phyloP scores from a whole-genome alignment of 1,140 invertebrate species.

The Caenorhabditis briggsae region DNA sequence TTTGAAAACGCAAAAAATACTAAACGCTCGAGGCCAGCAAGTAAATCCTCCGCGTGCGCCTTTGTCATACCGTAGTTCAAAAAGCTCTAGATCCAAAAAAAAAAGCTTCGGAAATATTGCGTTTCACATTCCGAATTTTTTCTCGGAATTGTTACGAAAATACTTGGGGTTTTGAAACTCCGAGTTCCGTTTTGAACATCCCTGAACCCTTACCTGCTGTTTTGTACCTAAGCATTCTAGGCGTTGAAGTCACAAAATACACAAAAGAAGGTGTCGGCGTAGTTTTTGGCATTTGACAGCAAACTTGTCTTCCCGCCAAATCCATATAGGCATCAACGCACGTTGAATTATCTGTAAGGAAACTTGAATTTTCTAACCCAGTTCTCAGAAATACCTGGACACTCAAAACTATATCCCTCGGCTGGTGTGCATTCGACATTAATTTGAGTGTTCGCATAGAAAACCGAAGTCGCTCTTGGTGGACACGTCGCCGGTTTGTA shows the following conservation, averaged over 20 bases:
- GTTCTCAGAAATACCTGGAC: conserved; percentile 1
- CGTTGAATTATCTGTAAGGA: not conserved
- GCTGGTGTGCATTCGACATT: conserved; percentile 52
- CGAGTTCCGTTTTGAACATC: too few relatives aligned
- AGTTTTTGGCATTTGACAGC: conserved; percentile 50
- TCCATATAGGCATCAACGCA: conserved; percentile 45
- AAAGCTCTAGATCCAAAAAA: too few relatives aligned
- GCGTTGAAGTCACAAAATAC: conserved; percentile 20
- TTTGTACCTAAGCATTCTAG: conserved; percentile 16
- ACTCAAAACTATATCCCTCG: conserved; percentile 36
- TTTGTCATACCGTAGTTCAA: too few relatives aligned
- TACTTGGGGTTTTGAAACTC: too few relatives aligned
- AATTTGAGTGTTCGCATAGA: conserved; percentile 49
- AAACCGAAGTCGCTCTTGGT: conserved; percentile 18
- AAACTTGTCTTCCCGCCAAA: conserved; percentile 31
- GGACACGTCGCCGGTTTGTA: conserved; percentile 46
- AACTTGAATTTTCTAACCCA: not conserved
- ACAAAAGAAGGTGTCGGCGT: conserved; percentile 14
- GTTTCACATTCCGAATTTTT: too few relatives aligned
- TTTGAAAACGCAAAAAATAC: too few relatives aligned
- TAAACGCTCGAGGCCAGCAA: too few relatives aligned
- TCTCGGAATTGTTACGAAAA: too few relatives aligned
- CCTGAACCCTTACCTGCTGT: conserved; percentile 15
- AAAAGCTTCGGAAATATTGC: too few relatives aligned
- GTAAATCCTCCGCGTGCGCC: too few relatives aligned